A percentile compares a stretch with the other conserved stretches of the same genome.
These are phyloP conservation scores for Leptinotarsa lineolata DNA, from an alignment of 1,140 invertebrate species.

Conservation along the genomic window DNA sequence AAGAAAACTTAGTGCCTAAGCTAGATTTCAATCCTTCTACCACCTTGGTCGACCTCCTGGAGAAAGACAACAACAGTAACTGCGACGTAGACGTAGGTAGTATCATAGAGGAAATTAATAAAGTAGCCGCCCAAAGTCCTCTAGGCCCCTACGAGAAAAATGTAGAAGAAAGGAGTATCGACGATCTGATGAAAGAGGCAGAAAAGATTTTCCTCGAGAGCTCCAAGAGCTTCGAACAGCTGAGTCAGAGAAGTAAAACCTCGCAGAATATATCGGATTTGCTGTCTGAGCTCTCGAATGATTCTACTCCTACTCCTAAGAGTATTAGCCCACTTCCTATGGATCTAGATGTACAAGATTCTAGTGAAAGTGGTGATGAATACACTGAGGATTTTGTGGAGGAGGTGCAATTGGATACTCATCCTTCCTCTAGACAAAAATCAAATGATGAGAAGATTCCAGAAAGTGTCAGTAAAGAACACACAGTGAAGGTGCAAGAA, in stretches of 20 bases:
- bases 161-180: conserved; percentile 48
- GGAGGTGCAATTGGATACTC: conserved; percentile 40
- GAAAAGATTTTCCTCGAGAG: conserved; percentile 54
- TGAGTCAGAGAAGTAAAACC: conserved; percentile 51
- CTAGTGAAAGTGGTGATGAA: conserved; percentile 39
- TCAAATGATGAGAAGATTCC: neutral
- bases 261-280: conserved; percentile 51
- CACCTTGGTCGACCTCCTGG: conserved; percentile 50
- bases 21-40: conserved; percentile 43
- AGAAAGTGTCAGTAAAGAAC: neutral
- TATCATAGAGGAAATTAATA: conserved; percentile 55
- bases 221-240: conserved; percentile 55
- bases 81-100: conserved; percentile 52
- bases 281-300: conserved; percentile 39
- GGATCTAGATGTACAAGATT: conserved; percentile 36
- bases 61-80: conserved; percentile 46
- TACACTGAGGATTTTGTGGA: conserved; percentile 50
- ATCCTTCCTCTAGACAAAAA: neutral
- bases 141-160: conserved; percentile 48
- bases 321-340: conserved; percentile 51
- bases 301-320: conserved; percentile 52
- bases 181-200: conserved; percentile 54
- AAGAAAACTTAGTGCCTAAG: conserved; percentile 35
- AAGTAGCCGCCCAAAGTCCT: conserved; percentile 53
- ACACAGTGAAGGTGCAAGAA: neutral